A percentile compares a stretch with the other conserved stretches of the same genome.
Conservation (phyloP, 2,113 vertebrate genomes). For the Paradoxurus hermaphroditus region DNA sequence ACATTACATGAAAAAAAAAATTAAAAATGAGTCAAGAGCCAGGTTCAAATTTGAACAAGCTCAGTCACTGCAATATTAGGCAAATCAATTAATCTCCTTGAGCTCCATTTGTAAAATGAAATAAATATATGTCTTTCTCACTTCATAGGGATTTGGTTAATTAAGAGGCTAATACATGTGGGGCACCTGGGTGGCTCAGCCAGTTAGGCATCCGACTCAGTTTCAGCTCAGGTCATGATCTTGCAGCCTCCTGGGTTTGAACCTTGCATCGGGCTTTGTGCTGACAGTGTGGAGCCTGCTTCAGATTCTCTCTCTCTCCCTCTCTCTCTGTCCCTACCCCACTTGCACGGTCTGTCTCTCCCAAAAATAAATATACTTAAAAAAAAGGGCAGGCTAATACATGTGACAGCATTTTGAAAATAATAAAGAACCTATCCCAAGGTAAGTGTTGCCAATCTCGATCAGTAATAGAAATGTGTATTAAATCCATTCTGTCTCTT, state of each 20-base stretch:
- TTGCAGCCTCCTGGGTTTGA: too few relatives aligned
- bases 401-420: conserved; percentile 38
- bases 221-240: too few relatives aligned
- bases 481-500: conserved; percentile 30
- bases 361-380: too few relatives aligned
- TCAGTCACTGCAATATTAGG: neutral
- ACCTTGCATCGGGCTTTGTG: too few relatives aligned
- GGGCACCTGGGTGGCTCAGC: too few relatives aligned
- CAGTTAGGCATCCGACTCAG: too few relatives aligned
- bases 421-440: conserved; percentile 21
- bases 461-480: neutral
- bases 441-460: conserved; percentile 21
- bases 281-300: too few relatives aligned
- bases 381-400: neutral
- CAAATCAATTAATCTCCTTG: neutral
- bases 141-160: neutral
- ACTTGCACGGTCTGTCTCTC: too few relatives aligned
- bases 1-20: neutral
- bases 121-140: neutral
- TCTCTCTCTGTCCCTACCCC: too few relatives aligned
- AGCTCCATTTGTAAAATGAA: conserved; percentile 1
- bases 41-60: neutral
- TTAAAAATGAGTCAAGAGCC: neutral
- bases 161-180: neutral
- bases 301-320: too few relatives aligned